Conservation (phyloP, 2,113 vertebrate genomes). For the Tylochromis polylepis region DNA sequence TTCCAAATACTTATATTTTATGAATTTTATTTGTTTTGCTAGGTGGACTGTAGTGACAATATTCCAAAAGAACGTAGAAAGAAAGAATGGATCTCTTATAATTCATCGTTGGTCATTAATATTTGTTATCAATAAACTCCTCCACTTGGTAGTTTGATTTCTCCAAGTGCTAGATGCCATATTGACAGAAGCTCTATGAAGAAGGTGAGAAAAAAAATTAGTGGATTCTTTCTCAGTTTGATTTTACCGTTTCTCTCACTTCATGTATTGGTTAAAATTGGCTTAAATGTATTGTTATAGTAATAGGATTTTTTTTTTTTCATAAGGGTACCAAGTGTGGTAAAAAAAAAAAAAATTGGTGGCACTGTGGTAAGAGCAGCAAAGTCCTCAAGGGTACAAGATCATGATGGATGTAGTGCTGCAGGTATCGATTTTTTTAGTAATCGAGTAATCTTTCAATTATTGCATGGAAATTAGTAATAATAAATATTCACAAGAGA, state of each 20-base stretch:
- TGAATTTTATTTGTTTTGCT: not conserved
- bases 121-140: not conserved
- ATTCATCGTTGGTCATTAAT: not conserved
- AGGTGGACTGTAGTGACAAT: not conserved
- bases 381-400: not conserved
- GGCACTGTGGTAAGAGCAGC: not conserved
- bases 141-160: not conserved
- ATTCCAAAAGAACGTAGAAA: not conserved
- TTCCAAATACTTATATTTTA: not conserved
- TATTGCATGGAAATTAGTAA: not conserved
- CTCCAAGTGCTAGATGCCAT: not conserved
- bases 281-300: not conserved
- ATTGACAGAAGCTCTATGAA: not conserved
- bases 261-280: not conserved
- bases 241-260: rapidly evolving
- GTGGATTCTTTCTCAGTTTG: not conserved
- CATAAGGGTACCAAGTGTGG: not conserved
- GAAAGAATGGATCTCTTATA: not conserved
- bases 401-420: not conserved
- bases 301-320: rapidly evolving
- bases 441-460: not conserved
- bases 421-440: not conserved
- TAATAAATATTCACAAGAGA: not conserved
- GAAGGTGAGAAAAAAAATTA: not conserved
- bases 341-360: not conserved